Evolutionary conservation across 2,113 vertebrate genomes (phyloP).

Genomic region (Bufo gargarizans): DNA sequence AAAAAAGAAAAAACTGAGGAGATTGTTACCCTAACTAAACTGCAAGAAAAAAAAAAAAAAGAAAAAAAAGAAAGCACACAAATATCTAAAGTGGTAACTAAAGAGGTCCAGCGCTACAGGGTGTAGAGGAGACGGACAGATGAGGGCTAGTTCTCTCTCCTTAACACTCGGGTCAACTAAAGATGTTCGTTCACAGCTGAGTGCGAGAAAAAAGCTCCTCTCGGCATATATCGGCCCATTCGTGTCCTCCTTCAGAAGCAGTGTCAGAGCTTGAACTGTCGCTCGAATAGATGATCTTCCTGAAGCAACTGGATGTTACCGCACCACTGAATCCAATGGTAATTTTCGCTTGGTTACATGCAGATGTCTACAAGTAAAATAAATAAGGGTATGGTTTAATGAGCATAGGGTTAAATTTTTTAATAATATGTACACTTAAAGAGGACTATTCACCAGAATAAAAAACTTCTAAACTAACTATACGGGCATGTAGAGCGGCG

Average conservation of each 20-base stretch:
- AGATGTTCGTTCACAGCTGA: slow-evolving; percentile 77
- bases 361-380: slow-evolving; percentile 83
- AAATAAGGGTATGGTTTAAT: neutral
- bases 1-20: slow-evolving; percentile 59
- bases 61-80: slow-evolving; percentile 83
- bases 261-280: slow-evolving; percentile 80
- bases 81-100: slow-evolving; percentile 83
- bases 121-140: neutral
- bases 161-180: slow-evolving; percentile 63
- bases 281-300: slow-evolving; percentile 75
- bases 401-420: neutral
- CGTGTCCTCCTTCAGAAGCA: slow-evolving; percentile 78
- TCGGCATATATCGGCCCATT: slow-evolving; percentile 76
- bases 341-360: slow-evolving; percentile 88
- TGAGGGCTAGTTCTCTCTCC: neutral
- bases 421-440: neutral
- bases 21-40: neutral
- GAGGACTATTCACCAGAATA: too few relatives aligned
- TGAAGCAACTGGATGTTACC: slow-evolving; percentile 70
- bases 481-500: too few relatives aligned
- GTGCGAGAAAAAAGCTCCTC: slow-evolving; percentile 79
- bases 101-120: slow-evolving; percentile 76
- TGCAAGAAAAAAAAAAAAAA: slow-evolving; percentile 61
- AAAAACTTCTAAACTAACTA: too few relatives aligned
- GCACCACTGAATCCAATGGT: slow-evolving; percentile 73